phyloP scores from a whole-genome alignment of 2,888 invertebrate genomes.

The Cremastinae sp. region DNA sequence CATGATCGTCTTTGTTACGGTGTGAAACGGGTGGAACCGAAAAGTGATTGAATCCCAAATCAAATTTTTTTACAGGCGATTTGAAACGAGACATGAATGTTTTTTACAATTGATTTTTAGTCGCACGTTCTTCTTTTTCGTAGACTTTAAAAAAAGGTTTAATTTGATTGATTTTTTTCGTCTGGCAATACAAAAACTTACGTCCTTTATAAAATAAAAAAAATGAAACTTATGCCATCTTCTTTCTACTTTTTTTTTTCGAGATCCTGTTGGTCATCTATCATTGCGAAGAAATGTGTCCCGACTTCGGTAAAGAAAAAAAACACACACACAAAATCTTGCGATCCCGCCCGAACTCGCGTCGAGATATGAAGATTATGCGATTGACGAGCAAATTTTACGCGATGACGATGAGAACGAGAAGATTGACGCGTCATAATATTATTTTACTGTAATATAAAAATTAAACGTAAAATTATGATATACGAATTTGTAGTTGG shows the following conservation, averaged over 20 bases:
- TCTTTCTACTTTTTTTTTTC: constrained; percentile 6
- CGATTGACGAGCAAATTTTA: constrained; percentile 32
- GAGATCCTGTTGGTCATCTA: background rate
- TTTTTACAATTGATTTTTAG: background rate
- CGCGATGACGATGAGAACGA: constrained; percentile 47
- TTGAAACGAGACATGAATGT: constrained; percentile 2
- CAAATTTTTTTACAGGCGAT: too few species aligned
- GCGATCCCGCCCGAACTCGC: constrained; percentile 13
- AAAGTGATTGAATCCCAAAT: too few species aligned
- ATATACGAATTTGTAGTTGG: constrained; percentile 42
- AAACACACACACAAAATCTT: constrained; percentile 23
- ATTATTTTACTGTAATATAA: constrained; percentile 52
- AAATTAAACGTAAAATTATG: constrained; percentile 58
- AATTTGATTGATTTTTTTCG: too few species aligned
- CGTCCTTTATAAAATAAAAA: too few species aligned
- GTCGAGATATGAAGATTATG: constrained; percentile 16
- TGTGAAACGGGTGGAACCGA: background rate
- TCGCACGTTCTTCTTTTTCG: background rate
- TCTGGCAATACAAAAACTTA: background rate
- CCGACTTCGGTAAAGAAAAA: constrained; percentile 20
- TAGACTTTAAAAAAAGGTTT: too few species aligned
- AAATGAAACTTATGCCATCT: background rate
- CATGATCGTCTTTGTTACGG: constrained; percentile 1
- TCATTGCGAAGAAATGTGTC: constrained; percentile 25
- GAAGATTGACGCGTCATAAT: constrained; percentile 52